Percentiles rank a stretch among this genome's conserved stretches.
phyloP scores from a whole-genome alignment of 1,140 invertebrate species.

The Drosophila navojoa region DNA sequence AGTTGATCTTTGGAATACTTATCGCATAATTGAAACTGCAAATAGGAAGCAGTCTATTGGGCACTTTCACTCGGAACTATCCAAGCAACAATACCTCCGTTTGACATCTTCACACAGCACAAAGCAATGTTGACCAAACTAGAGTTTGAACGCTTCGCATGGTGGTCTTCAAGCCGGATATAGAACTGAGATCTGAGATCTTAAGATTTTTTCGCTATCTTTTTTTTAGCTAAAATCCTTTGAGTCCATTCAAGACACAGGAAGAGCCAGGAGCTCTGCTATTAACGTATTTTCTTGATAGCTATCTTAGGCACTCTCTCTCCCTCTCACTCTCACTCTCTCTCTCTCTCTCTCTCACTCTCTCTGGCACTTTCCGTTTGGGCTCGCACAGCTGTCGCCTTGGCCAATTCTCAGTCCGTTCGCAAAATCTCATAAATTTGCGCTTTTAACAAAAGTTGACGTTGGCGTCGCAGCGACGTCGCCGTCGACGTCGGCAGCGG shows the following conservation, averaged over 20 bases:
- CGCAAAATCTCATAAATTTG: constrained; percentile 63
- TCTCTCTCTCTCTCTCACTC: not conserved
- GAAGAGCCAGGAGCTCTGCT: not conserved
- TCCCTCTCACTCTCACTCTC: not conserved
- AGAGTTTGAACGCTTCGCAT: not conserved
- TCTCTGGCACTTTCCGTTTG: not conserved
- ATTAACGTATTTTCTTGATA: not conserved
- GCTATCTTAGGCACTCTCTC: not conserved
- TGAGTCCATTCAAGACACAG: not conserved
- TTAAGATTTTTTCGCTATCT: not conserved
- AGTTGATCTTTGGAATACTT: too few relatives aligned
- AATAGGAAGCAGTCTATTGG: too few relatives aligned
- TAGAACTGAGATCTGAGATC: not conserved
- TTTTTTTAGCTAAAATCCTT: not conserved
- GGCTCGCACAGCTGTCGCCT: constrained; percentile 11
- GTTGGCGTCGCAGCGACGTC: constrained; percentile 12
- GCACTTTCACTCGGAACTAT: too few relatives aligned
- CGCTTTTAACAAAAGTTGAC: constrained; percentile 17
- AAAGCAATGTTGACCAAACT: not conserved
- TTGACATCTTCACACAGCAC: not conserved
- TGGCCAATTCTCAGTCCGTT: not conserved
- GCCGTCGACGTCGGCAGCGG: constrained; percentile 26
- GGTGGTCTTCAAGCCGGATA: not conserved
- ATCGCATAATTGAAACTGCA: too few relatives aligned
- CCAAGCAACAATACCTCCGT: not conserved